Evolutionary conservation across 2,888 invertebrate genomes (phyloP).

Genomic region (Epistrophe eligans): DNA sequence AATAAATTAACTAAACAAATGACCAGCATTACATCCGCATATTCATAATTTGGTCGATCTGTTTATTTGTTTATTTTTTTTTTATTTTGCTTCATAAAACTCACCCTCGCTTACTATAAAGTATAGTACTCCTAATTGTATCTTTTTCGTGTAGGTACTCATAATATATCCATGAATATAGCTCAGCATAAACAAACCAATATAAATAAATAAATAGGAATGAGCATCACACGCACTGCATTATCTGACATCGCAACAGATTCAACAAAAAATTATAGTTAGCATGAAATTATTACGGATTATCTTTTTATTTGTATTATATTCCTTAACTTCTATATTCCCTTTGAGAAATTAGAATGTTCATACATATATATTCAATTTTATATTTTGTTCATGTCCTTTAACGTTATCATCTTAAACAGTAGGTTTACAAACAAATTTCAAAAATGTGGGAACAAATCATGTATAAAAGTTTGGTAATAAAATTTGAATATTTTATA

Average conservation of each 20-base stretch:
- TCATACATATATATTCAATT: too few relatives aligned
- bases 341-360: too few relatives aligned
- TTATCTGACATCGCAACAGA: neutral
- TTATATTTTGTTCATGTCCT: too few relatives aligned
- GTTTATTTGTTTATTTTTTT: conserved; percentile 15
- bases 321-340: too few relatives aligned
- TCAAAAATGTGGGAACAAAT: too few relatives aligned
- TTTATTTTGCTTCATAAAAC: conserved; percentile 18
- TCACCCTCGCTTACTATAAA: conserved; percentile 44
- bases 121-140: conserved; percentile 17
- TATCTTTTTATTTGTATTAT: neutral
- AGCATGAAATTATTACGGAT: neutral
- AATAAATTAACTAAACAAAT: conserved; percentile 42
- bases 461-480: too few relatives aligned
- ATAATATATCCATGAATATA: neutral
- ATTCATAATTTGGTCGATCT: conserved; percentile 7
- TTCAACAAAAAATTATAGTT: neutral
- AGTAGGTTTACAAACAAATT: too few relatives aligned
- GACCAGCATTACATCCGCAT: conserved; percentile 61
- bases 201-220: conserved; percentile 2
- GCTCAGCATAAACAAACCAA: neutral
- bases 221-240: conserved; percentile 16
- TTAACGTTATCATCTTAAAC: too few relatives aligned
- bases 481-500: too few relatives aligned
- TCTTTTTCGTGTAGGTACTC: neutral